Percentiles rank a stretch among this genome's conserved stretches.
Evolutionary conservation across 1,140 invertebrate species (phyloP).

Genomic region (Drosophila athabasca): DNA sequence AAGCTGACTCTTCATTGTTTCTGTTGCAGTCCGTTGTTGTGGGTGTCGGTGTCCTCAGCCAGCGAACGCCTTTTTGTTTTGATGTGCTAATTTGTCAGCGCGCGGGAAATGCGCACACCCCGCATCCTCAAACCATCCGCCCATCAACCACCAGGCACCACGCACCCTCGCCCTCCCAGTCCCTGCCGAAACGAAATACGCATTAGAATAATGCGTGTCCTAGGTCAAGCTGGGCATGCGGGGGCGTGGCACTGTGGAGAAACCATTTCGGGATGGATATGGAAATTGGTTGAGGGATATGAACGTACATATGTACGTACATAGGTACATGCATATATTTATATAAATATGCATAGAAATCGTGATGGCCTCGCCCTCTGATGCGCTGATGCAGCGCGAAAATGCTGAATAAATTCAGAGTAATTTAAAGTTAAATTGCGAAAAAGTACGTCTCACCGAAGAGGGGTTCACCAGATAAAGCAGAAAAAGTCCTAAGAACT

Average conservation of each 20-base stretch:
- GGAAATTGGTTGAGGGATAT: conserved; percentile 14
- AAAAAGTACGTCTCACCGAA: background rate
- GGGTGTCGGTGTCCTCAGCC: conserved; percentile 5
- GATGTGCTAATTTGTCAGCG: conserved; percentile 71
- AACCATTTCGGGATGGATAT: conserved; percentile 19
- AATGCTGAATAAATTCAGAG: conserved; percentile 30
- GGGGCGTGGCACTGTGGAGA: conserved; percentile 15
- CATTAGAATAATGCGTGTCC: conserved; percentile 70
- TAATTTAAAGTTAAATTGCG: conserved; percentile 43
- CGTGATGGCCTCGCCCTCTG: conserved; percentile 13
- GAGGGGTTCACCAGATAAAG: background rate
- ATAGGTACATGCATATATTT: no score
- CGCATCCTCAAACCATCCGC: conserved; percentile 7
- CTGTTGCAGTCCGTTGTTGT: conserved; percentile 22
- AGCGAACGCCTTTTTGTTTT: conserved; percentile 67
- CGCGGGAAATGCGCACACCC: conserved; percentile 56
- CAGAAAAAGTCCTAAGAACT: no score
- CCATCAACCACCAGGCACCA: no score
- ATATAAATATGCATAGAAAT: conserved; percentile 37
- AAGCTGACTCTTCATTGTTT: conserved; percentile 43
- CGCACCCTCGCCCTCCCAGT: background rate
- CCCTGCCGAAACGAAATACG: conserved; percentile 49
- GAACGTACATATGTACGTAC: background rate
- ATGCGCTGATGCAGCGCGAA: conserved; percentile 39
- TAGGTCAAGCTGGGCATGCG: conserved; percentile 65